Base-by-base conservation (phyloP, 37 sponge, comb jelly and placozoan genomes). In the Halisarca cf. caerulea region DNA sequence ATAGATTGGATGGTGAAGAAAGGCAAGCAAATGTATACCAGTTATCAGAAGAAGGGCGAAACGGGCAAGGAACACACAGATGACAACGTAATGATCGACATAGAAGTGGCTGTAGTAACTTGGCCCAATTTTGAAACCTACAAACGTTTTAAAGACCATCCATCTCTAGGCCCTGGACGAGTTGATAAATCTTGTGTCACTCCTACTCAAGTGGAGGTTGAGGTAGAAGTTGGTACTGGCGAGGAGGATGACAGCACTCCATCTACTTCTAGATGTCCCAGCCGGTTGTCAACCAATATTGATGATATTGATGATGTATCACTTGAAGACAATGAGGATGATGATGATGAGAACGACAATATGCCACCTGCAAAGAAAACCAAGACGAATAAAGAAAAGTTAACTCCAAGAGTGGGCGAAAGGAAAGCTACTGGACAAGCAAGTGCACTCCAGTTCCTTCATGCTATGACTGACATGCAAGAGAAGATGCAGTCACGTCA, bases 141-240 rank as follows among this genome's bases (percentile, higher is more conserved):
- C 30, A 5, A 0, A 68, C 69, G 69, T 24, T 68, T 68, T 34
- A 68, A 68, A 34, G 69, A 68, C 33, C 69, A 68, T 68, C 69
- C 69, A 27, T 6, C 69, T 2, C 4, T 68, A 34, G 69, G 69
- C 5, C 69, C 69, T 34, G 69, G 69, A 6, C 1, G 32, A 27
- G 69, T 68, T 28, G 69, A 68, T 32, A 34, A 68, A 18, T 2
- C 69, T 6, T 28, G 32, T 17, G 34, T 68, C 14, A 68, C 69
- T 3, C 35, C 35, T 3, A 1, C 2, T 30, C 14, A 2, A 3
- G 33, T 68, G 33, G 30, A 3, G 3, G n/a, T n/a, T n/a, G 69
- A 68, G 30, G 69, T 6, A 34, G 34, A 32, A 1, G 69, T 68
- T 17, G 3, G 1, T 1, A 6, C 2, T 6, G 69, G 30, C 11